Percentiles rank a stretch among this genome's conserved stretches.
phyloP scores from a whole-genome alignment of 2,888 invertebrate genomes.

The Phasia obesa region DNA sequence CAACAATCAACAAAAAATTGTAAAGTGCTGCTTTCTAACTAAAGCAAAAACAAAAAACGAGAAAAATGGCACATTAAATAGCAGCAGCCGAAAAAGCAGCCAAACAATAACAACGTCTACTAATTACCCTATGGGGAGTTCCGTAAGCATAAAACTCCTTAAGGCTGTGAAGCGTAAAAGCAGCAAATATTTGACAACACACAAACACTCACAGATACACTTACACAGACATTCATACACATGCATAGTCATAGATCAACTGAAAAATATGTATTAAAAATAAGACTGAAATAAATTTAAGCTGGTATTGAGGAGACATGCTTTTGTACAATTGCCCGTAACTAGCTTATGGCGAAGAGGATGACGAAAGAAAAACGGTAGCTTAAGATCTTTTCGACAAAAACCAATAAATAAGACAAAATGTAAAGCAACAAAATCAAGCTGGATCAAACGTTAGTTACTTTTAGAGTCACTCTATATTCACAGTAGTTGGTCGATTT shows the following conservation, averaged over 20 bases:
- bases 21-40: conserved; percentile 64
- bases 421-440: conserved; percentile 36
- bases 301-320: conserved; percentile 52
- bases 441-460: conserved; percentile 58
- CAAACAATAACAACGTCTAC: conserved; percentile 70
- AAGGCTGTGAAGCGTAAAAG: conserved; percentile 40
- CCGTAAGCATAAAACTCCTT: conserved; percentile 45
- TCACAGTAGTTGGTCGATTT: conserved; percentile 59
- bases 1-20: conserved; percentile 27
- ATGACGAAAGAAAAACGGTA: conserved; percentile 57
- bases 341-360: conserved; percentile 26
- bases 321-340: conserved; percentile 14
- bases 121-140: conserved; percentile 80
- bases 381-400: conserved; percentile 66
- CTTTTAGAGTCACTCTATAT: conserved; percentile 58
- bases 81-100: conserved; percentile 55
- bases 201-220: not conserved
- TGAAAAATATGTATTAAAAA: conserved; percentile 6
- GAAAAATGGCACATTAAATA: conserved; percentile 47
- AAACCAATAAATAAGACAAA: conserved; percentile 58
- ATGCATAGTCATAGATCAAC: conserved; percentile 51
- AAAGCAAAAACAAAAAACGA: conserved; percentile 15
- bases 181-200: conserved; percentile 27
- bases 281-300: conserved; percentile 44
- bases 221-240: not conserved